Evolutionary conservation across 2,888 invertebrate genomes (phyloP), one percentile per base, ranked within the genome.

Genomic region (Drosophila flavopinicola): DNA sequence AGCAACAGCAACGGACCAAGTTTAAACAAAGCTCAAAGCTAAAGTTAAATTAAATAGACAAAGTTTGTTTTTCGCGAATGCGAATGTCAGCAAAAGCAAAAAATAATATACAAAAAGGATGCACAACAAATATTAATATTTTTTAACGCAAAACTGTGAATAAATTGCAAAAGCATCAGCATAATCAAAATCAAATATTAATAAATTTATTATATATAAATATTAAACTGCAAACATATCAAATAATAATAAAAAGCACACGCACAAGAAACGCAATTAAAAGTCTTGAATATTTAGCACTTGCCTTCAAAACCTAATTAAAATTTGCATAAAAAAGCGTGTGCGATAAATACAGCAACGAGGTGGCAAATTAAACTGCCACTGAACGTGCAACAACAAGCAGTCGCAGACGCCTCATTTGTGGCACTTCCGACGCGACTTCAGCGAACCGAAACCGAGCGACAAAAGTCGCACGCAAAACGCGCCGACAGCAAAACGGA

Each of bases 11-110:
- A 47, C 42, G 51, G 51, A 68, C 51, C 30, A 76, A 79, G 64
- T 78, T 78, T 59, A 76, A 76, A 71, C 58, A 66, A 74, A 68
- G 68, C 71, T 58, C 65, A 72, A 66, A 82, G 70, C 65, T 53
- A 67, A 79, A 78, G 79, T 73, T 71, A 63, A 75, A 72, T 69
- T 65, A 72, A 67, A 77, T 65, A 72, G 67, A 65, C 64, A 78
- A 75, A 71, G 63, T 65, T 78, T 76, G 52, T 37, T 51, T 53
- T 56, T 49, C 35, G 35, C 49, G 48, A 61, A 41, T 53, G 49
- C 15, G n/a, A n/a, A n/a, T 41, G 10, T 17, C 17, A 23, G n/a
- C 33, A 41, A 42, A 58, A 68, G 32, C n/a, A n/a, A 47, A 41
- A 54, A 68, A 52, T 57, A 35, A 68, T 69, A 61, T 57, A 33